Conservation (phyloP, 2,888 invertebrate species). For the Megalurothrips usitatus region DNA sequence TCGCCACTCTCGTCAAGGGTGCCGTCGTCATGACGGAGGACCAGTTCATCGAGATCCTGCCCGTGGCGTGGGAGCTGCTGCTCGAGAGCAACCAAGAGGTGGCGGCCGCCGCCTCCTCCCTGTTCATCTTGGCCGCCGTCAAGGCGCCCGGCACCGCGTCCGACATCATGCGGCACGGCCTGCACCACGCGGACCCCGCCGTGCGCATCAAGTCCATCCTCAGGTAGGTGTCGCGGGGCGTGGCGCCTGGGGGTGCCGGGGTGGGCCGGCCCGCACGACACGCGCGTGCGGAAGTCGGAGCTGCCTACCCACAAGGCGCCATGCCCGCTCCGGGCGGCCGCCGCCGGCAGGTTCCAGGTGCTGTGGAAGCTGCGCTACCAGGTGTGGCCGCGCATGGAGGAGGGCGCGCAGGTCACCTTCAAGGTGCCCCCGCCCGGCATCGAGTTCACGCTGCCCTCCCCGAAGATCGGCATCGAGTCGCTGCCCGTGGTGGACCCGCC, state of each 20-base stretch:
- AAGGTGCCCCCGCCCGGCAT: conserved; percentile 99
- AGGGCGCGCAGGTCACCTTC: conserved; percentile 89
- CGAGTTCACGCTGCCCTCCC: conserved; percentile 97
- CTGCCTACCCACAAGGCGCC: too few species aligned
- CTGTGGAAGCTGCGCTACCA: conserved; percentile 96
- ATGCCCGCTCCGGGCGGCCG: neutral
- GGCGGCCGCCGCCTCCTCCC: conserved; percentile 75
- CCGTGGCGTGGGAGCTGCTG: conserved; percentile 92
- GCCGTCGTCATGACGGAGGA: conserved; percentile 85
- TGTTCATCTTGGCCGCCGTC: conserved; percentile 90
- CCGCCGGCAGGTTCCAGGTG: conserved; percentile 68
- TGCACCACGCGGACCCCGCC: conserved; percentile 78
- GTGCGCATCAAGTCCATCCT: conserved; percentile 78
- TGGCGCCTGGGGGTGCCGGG: too few species aligned
- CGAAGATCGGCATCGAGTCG: conserved; percentile 95
- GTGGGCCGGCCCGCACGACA: too few species aligned
- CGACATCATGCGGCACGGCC: conserved; percentile 80
- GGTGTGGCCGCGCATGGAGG: conserved; percentile 99
- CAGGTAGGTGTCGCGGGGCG: conserved; percentile 47
- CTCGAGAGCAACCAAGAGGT: conserved; percentile 88
- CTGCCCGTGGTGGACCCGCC: conserved; percentile 95
- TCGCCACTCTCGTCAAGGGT: conserved; percentile 82
- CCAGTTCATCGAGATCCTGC: conserved; percentile 78
- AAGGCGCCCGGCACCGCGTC: conserved; percentile 85
- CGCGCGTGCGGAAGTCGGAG: too few species aligned